Conservation (phyloP, 2,888 invertebrate genomes). For the Cataglyphis albicans region DNA sequence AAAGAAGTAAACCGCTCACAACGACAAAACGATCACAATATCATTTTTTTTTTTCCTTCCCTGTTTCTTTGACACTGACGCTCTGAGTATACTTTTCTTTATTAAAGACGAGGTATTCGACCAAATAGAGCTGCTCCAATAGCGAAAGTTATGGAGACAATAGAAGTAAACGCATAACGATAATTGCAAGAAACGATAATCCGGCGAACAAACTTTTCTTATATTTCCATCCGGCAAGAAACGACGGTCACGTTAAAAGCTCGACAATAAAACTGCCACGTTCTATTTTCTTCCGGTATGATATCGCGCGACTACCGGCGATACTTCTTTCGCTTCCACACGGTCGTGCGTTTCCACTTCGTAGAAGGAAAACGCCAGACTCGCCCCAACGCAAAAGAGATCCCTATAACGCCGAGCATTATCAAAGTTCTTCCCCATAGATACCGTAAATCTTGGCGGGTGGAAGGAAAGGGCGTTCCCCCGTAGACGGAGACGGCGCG, state of each 20-base stretch:
- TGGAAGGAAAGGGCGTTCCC: conserved; percentile 50
- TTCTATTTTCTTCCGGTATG: conserved; percentile 2
- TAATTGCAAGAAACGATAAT: not conserved
- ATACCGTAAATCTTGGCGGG: conserved; percentile 70
- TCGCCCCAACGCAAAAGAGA: conserved; percentile 50
- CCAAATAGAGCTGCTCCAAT: not conserved
- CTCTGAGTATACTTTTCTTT: not conserved
- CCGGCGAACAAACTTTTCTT: not conserved
- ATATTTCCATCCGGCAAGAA: conserved; percentile 8
- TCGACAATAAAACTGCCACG: conserved; percentile 13
- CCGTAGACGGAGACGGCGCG: conserved; percentile 42
- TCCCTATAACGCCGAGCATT: conserved; percentile 54
- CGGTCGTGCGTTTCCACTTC: conserved; percentile 35
- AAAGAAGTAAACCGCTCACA: not conserved
- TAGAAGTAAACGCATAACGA: not conserved
- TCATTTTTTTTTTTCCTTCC: not conserved
- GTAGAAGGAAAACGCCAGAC: conserved; percentile 37
- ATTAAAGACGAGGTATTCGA: not conserved
- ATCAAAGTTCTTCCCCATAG: conserved; percentile 73
- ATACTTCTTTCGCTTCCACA: conserved; percentile 59
- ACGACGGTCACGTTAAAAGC: not conserved
- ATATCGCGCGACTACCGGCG: conserved; percentile 48
- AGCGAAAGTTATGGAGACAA: not conserved
- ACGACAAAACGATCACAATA: not conserved
- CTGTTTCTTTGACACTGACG: not conserved